Conservation (phyloP, 37 sponge, comb jelly and placozoan species). For the Diacarnus erythraeanus region DNA sequence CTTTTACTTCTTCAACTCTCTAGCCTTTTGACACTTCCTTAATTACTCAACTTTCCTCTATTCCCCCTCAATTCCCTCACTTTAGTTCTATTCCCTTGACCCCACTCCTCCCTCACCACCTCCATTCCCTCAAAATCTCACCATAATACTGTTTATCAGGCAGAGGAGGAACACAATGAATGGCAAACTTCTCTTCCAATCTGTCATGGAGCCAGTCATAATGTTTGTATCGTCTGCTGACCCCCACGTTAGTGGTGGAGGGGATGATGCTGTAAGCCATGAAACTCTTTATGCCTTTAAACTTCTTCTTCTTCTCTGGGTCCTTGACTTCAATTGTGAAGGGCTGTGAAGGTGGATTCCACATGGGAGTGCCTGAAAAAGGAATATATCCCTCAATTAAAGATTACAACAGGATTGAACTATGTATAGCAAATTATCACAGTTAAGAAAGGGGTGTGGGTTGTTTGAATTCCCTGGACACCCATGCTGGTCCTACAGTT, state of each 20-base stretch:
- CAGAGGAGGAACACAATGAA: constrained; percentile 85
- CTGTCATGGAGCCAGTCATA: constrained; percentile 95
- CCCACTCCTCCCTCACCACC: background rate
- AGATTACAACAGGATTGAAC: too few relatives aligned
- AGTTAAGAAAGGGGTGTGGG: too few relatives aligned
- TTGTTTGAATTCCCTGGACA: too few relatives aligned
- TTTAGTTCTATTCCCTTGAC: background rate
- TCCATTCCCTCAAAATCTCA: constrained; percentile 2
- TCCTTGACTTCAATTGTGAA: constrained; percentile 65
- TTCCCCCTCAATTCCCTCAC: background rate
- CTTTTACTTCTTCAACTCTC: too few relatives aligned
- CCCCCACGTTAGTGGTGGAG: constrained; percentile 41
- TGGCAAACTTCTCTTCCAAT: constrained; percentile 84
- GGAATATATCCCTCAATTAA: too few relatives aligned
- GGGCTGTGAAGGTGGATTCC: constrained; percentile 69
- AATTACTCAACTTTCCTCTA: background rate
- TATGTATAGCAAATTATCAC: too few relatives aligned
- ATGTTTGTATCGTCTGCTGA: constrained; percentile 87
- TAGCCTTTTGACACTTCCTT: background rate
- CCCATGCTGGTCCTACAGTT: too few relatives aligned
- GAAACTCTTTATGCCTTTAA: constrained; percentile 91
- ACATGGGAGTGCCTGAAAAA: constrained; percentile 66
- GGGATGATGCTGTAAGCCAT: constrained; percentile 82
- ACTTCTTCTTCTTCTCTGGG: constrained; percentile 92
- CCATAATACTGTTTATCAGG: constrained; percentile 93